These are phyloP conservation scores for Tetragonula carbonaria DNA, from an alignment of 2,888 invertebrate genomes.

Conservation along the genomic window DNA sequence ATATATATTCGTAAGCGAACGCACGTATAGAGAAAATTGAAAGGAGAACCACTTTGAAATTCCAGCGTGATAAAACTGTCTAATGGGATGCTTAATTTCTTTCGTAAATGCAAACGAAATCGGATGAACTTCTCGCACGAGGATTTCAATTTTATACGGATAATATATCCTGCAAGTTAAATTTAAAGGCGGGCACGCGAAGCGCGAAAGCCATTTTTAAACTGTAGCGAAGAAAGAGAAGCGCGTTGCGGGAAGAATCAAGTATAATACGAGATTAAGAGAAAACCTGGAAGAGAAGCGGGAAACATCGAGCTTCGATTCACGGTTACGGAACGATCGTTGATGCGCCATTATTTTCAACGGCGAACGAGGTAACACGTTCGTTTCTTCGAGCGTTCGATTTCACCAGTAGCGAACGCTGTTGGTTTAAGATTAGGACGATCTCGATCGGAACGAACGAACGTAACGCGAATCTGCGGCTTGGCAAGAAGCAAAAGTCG, in stretches of 20 bases:
- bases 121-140: too few relatives aligned
- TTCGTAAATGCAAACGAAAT: too few relatives aligned
- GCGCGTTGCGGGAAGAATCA: too few relatives aligned
- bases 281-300: background rate
- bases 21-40: too few relatives aligned
- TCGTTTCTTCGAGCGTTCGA: conserved; percentile 28
- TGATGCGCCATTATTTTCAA: background rate
- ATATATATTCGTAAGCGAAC: too few relatives aligned
- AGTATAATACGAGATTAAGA: background rate
- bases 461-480: conserved; percentile 45
- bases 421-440: conserved; percentile 44
- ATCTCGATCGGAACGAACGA: conserved; percentile 21
- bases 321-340: background rate
- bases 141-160: too few relatives aligned
- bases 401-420: conserved; percentile 5
- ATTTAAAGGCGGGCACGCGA: too few relatives aligned
- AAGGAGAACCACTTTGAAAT: too few relatives aligned
- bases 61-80: too few relatives aligned
- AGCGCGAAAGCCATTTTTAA: too few relatives aligned
- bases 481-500: conserved; percentile 56
- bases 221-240: background rate
- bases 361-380: background rate
- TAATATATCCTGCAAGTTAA: too few relatives aligned
- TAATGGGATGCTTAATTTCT: too few relatives aligned
- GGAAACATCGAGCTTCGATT: background rate